Evolutionary conservation across 2,113 vertebrate species (phyloP).

Genomic region (Rhadina sibilatrix): DNA sequence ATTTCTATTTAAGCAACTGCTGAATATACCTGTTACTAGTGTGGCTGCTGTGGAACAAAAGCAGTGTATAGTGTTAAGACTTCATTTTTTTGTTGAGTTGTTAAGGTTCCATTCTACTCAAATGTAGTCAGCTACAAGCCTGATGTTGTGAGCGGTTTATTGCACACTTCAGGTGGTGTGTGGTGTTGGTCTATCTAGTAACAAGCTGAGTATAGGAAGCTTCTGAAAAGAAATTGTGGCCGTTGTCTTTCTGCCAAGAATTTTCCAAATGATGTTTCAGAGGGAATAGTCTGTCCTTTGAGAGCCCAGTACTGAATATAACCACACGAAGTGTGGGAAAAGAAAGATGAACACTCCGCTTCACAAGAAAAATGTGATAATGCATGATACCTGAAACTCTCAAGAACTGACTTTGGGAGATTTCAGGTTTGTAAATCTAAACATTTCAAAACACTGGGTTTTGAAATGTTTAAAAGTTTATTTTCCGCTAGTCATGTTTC

Average conservation of each 20-base stretch:
- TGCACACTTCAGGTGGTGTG: neutral
- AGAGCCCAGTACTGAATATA: neutral
- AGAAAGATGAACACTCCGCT: neutral
- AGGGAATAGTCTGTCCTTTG: neutral
- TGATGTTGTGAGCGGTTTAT: neutral
- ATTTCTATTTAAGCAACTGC: neutral
- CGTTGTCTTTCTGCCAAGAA: neutral
- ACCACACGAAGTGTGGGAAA: neutral
- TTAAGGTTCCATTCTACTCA: neutral
- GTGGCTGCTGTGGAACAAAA: neutral
- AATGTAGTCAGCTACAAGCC: neutral
- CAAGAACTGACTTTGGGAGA: neutral
- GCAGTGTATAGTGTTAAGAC: neutral
- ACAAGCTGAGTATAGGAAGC: neutral
- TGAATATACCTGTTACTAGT: neutral
- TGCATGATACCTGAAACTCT: neutral
- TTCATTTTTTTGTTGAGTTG: neutral
- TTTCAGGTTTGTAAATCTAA: neutral
- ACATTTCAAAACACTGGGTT: neutral
- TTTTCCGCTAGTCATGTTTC: neutral
- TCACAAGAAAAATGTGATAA: neutral
- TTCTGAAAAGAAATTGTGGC: neutral
- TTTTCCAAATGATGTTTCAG: neutral
- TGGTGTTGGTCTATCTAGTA: neutral
- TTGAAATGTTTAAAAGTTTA: neutral